Conservation (phyloP, 2,797 vertebrate species). For the Microctenopoma lineatum region DNA sequence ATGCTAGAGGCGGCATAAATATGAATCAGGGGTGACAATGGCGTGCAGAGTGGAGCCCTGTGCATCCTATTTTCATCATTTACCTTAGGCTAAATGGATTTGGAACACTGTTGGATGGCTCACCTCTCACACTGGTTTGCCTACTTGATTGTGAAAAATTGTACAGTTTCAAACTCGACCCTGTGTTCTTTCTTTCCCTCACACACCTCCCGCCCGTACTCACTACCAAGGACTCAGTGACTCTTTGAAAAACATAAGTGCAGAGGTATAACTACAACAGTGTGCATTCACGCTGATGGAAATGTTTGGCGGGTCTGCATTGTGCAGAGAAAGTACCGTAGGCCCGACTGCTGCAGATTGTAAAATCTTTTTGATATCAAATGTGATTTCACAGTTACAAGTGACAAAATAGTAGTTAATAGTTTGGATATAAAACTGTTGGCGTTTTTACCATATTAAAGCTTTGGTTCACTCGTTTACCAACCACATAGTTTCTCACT, state of each 20-base stretch:
- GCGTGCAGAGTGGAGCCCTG: slow-evolving; percentile 69
- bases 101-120: slow-evolving; percentile 71
- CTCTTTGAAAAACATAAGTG: slow-evolving; percentile 26
- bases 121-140: slow-evolving; percentile 72
- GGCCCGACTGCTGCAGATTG: neutral
- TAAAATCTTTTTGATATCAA: neutral
- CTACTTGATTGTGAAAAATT: slow-evolving; percentile 76
- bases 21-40: slow-evolving; percentile 78
- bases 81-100: slow-evolving; percentile 79
- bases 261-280: slow-evolving; percentile 11
- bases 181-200: slow-evolving; percentile 29
- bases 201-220: slow-evolving; percentile 13
- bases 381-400: neutral
- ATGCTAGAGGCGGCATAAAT: slow-evolving; percentile 73
- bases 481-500: neutral
- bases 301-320: neutral
- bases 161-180: slow-evolving; percentile 54
- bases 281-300: slow-evolving; percentile 3
- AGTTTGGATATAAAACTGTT: neutral
- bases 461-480: neutral
- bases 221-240: slow-evolving; percentile 35
- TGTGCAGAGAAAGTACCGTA: neutral
- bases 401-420: neutral
- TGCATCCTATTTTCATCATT: slow-evolving; percentile 78
- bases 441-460: neutral